phyloP scores from a whole-genome alignment of 2,113 vertebrate genomes.

The Chloropsis cyanopogon region DNA sequence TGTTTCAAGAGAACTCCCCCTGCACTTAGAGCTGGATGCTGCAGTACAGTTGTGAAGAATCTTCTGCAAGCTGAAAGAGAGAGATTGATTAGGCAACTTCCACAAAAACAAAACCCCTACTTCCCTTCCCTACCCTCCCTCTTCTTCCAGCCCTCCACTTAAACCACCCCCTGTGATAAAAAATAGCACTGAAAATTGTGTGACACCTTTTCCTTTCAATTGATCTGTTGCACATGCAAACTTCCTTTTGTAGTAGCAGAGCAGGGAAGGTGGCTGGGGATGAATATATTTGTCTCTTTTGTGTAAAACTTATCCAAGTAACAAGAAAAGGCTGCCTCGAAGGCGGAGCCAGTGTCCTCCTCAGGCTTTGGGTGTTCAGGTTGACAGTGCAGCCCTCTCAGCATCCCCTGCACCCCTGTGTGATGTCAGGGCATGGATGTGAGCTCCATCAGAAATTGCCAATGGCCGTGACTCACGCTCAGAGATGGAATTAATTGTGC shows the following conservation, averaged over 20 bases:
- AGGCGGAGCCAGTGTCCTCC: background rate
- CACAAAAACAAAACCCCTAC: background rate
- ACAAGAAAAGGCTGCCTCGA: background rate
- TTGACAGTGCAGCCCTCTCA: background rate
- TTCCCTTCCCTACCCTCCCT: background rate
- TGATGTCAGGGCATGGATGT: background rate
- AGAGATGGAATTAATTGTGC: background rate
- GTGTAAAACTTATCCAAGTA: background rate
- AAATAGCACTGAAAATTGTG: background rate
- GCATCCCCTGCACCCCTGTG: background rate
- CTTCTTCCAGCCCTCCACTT: background rate
- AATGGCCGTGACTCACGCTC: background rate
- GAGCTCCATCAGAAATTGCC: background rate
- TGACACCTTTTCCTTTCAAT: background rate
- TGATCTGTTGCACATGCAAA: background rate
- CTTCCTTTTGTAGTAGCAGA: background rate
- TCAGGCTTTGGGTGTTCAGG: background rate
- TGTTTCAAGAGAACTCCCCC: background rate
- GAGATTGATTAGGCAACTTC: background rate
- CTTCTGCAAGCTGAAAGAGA: background rate
- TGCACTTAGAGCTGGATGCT: background rate
- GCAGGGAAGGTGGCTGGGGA: too few relatives aligned
- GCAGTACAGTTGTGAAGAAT: background rate
- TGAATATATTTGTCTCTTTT: accelerated
- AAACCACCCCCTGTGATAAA: background rate